Base-by-base conservation (phyloP, 2,888 invertebrate genomes). In the Noctua comes region DNA sequence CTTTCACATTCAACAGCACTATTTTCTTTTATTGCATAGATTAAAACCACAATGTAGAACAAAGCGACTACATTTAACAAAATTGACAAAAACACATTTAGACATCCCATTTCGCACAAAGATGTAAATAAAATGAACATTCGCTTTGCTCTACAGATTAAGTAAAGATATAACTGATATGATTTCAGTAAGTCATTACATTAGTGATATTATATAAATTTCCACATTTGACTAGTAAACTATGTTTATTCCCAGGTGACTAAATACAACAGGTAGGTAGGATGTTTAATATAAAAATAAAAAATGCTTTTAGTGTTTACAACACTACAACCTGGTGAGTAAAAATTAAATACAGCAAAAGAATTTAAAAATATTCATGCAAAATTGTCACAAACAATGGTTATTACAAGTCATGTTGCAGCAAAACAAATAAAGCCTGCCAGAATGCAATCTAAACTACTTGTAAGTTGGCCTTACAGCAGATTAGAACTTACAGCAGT, bases 81-180 rank as follows among this genome's bases (percentile, higher is more conserved):
- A 40, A 69, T 36, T 31, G 10, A 21, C 13, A 54, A 76, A 54
- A 80, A 79, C 76, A 80, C 46, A 65, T 62, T 51, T n/a, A 69
- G 36, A 68, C 24, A 71, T 68, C 51, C 66, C 73, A 85, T 68
- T 86, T 88, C 85, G 88, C 88, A 76, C 24, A 70, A 68, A 54
- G 51, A 51, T 69, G 46, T 62, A 76, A 77, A 57, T 80, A 72
- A 51, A 72, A 27, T 65, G 51, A 40, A 74, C 81, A 86, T 86
- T 88, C 88, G 88, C 88, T 86, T 84, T 84, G 86, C 82, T 87
- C 84, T 83, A 80, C 82, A 75, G 73, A 64, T 68, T 59, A 71
- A 71, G 40, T 24, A 68, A 74, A 76, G 13, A 36, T 36, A 16
- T 69, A 36, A 68, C 31, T 68, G n/a, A 36, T 57, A 43, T 21